Evolutionary conservation across 2,888 invertebrate species (phyloP).

Genomic region (Rhamnusium bicolor): DNA sequence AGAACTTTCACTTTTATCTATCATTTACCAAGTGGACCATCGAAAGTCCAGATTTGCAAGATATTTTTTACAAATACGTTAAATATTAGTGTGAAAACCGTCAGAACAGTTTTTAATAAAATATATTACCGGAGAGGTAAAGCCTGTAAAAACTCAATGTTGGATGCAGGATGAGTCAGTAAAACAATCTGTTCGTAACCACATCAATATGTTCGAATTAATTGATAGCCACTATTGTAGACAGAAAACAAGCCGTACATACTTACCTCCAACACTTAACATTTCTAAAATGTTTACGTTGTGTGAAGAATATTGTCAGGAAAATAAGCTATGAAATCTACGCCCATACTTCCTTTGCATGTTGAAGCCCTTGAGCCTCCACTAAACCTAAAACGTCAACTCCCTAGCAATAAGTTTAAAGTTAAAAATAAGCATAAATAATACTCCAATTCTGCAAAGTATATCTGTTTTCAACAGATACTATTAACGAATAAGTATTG

Average conservation of each 20-base stretch:
- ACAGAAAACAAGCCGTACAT: slow-evolving; percentile 34
- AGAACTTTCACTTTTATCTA: neutral
- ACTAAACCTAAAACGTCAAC: too few relatives aligned
- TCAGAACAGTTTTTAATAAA: slow-evolving; percentile 39
- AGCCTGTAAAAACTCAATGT: slow-evolving; percentile 42
- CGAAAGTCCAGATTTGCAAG: slow-evolving; percentile 2
- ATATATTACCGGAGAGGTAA: slow-evolving; percentile 41
- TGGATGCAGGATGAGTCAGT: slow-evolving; percentile 44
- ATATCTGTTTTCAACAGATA: too few relatives aligned
- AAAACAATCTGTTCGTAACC: slow-evolving; percentile 43
- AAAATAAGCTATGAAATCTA: too few relatives aligned
- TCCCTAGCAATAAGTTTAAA: too few relatives aligned
- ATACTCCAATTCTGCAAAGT: too few relatives aligned
- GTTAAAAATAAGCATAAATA: too few relatives aligned
- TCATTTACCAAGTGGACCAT: neutral
- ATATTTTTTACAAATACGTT: neutral
- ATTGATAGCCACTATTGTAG: slow-evolving; percentile 50
- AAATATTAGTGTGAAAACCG: slow-evolving; percentile 20
- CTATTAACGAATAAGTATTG: too few relatives aligned
- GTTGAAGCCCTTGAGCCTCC: too few relatives aligned
- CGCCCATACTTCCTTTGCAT: too few relatives aligned
- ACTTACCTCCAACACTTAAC: slow-evolving; percentile 42
- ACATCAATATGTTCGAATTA: slow-evolving; percentile 46
- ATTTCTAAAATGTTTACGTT: slow-evolving; percentile 41
- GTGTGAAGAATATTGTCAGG: slow-evolving; percentile 39